Evolutionary conservation across 1,140 invertebrate genomes (phyloP).

Genomic region (Drosophila orosa): DNA sequence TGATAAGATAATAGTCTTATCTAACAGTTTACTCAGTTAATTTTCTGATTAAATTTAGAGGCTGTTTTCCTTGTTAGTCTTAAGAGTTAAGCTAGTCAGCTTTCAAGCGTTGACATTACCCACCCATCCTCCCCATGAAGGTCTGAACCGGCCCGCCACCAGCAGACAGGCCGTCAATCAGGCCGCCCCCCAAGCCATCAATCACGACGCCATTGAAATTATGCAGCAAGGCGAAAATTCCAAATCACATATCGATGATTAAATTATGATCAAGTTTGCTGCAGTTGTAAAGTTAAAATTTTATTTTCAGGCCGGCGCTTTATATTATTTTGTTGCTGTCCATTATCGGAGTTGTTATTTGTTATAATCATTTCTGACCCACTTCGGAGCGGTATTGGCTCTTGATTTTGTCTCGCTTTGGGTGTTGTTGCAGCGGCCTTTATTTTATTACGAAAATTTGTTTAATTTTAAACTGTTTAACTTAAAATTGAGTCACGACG

Average conservation of each 20-base stretch:
- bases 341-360: conserved; percentile 21
- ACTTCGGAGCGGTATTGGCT: conserved; percentile 46
- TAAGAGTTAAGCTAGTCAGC: background rate
- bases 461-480: conserved; percentile 80
- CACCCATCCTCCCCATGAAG: background rate
- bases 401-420: conserved; percentile 36
- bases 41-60: background rate
- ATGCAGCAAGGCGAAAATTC: conserved; percentile 39
- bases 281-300: conserved; percentile 33
- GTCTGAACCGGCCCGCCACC: background rate
- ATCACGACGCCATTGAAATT: conserved; percentile 65
- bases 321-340: conserved; percentile 20
- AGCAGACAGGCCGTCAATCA: conserved; percentile 14
- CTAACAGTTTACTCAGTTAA: no score
- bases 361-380: conserved; percentile 69
- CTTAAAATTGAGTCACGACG: conserved; percentile 77
- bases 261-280: conserved; percentile 65
- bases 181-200: conserved; percentile 23
- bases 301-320: conserved; percentile 2
- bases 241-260: conserved; percentile 50
- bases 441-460: conserved; percentile 79
- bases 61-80: background rate
- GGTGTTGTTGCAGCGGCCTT: conserved; percentile 39
- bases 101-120: background rate
- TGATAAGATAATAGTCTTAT: no score